Evolutionary conservation across 2,113 vertebrate species (phyloP), one percentile per base, ranked within the genome.

Genomic region (Oenanthe melanoleuca): DNA sequence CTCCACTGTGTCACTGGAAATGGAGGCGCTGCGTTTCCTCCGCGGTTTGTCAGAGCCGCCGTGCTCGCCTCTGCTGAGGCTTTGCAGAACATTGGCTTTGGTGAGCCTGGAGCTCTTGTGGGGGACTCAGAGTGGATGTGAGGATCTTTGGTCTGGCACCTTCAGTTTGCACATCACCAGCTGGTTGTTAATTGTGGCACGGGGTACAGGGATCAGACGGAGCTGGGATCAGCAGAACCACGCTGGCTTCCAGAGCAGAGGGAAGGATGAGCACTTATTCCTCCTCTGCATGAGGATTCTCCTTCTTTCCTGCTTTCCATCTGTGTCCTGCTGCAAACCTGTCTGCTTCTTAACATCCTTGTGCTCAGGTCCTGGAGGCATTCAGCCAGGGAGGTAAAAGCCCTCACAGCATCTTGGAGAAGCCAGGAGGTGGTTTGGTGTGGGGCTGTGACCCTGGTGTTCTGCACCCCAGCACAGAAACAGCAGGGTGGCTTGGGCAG

Each of bases 1-100:
- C 96, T 95, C 93, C 88, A 66, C 64, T 86, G 86, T 91, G 85
- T 65, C 66, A 3, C 70, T 96, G 45, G 92, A 87, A 90, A 60
- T 84, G 6, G 28, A 12, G 9, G 60, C 44, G 14, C 91, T 78
- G 82, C 34, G 20, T 34, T 81, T 64, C 59, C 82, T 65, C 38
- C 1, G 3, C 1, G 44, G 20, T 49, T 45, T 40, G 71, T 20
- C 70, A 24, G 28, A 0, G 47, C 85, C 2, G 33, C 14, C 24
- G 59, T 12, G 57, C 28, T 40, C 12, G 3, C 18, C 11, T 26
- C 86, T 73, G 86, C 93, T 2, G 11, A 5, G 20, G 40, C 65
- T 70, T 23, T 15, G 6, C 14, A 5, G 69, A 73, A 6, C 9
- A 0, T 14, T 37, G 80, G 60, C 82, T 59, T 17, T 12, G 11